Base-by-base conservation (phyloP, 1,140 invertebrate genomes). In the Caenorhabditis brenneri region DNA sequence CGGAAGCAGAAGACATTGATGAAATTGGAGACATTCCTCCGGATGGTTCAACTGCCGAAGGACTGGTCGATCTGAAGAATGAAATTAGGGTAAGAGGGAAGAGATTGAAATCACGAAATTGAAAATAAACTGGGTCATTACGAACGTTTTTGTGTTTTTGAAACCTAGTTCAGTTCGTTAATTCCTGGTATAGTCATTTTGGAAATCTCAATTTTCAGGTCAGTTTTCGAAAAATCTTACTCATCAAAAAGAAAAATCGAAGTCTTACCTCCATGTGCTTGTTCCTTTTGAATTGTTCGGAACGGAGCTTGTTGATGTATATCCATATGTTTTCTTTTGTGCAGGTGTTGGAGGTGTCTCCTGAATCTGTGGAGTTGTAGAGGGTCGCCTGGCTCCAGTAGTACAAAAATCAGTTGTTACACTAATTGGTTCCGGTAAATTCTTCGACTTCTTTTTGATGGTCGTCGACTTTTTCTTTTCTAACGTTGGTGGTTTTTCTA, bases 261-360 rank as follows among this genome's bases (percentile, higher is more conserved):
- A 29, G 10, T 19, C 60, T 51, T 29, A 82, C 81, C 81, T 82
- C 60, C 65, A 74, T 12, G 65, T 74, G 42, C 46, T 74, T 7
- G 65, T 74, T 46, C 36, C 65, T 24, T 24, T 74, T 24, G 65
- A 65, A 36, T 65, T 65, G 24, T 36, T 81, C 27, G 29, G 60
- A 31, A 53, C 48, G 39, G 36, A 24, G n/a, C 42, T 55, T 24
- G 58, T 31, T 55, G 69, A 24, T 42, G 36, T 15, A 42, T 83
- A 83, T 33, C 48, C 65, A 46, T 53, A 74, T 24, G 48, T 79
- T 31, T 83, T 83, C 48, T 42, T 65, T 22, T 65, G 55, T 15
- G 39, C 65, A 16, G 82, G 82, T 31, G 82, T 83, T 36, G 82
- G 69, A 16, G 82, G 82, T 12, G 82, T 83, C 74, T 83, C 82